Evolutionary conservation across 2,113 vertebrate genomes (phyloP).

Genomic region (Nyctereutes procyonoides): DNA sequence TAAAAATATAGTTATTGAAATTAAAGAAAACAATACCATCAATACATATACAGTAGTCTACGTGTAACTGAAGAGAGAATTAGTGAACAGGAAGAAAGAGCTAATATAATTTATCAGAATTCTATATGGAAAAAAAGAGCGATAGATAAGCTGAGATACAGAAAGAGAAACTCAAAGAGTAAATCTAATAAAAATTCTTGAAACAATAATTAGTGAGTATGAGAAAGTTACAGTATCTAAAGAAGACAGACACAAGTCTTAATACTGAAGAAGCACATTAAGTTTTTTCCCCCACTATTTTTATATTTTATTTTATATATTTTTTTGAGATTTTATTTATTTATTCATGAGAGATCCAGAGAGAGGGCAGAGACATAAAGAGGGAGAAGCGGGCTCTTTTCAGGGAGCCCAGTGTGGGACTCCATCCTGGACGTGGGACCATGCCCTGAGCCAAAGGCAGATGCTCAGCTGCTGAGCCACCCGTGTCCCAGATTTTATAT

Average conservation of each 20-base stretch:
- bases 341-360: too few species aligned
- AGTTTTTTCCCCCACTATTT: neutral
- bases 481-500: neutral
- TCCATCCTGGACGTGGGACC: too few species aligned
- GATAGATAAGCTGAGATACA: neutral
- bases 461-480: too few species aligned
- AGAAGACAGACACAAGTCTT: neutral
- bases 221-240: neutral
- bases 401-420: too few species aligned
- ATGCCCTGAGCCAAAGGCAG: too few species aligned
- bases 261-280: neutral
- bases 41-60: neutral
- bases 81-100: neutral
- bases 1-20: neutral
- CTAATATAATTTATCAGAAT: neutral
- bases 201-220: neutral
- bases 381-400: too few species aligned
- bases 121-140: neutral
- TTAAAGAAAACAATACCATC: neutral
- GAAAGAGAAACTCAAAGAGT: neutral
- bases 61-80: neutral
- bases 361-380: too few species aligned
- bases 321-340: neutral
- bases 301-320: neutral
- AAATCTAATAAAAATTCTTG: neutral